Base-by-base conservation (phyloP, 64 coral and sea anemone genomes). In the Stylophora pistillata region DNA sequence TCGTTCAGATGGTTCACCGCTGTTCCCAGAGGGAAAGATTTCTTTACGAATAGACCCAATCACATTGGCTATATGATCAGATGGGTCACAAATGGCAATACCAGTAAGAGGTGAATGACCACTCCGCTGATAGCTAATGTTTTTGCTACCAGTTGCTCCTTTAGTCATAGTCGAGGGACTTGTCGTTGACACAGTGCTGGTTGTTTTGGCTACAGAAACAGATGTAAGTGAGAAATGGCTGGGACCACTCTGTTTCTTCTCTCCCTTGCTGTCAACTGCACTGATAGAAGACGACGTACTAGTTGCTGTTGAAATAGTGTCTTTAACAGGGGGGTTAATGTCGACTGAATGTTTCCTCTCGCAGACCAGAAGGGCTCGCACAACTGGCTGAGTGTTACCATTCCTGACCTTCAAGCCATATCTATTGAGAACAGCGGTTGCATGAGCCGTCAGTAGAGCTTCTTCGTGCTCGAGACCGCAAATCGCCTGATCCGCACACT, bases 341-440 rank as follows among this genome's bases (percentile, higher is more conserved):
- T n/a, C 10, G 65, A 34, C 16, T 73, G 60, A 34, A 28, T 52
- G 5, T 55, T 27, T 56, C 21, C 65, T n/a, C 15, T 78, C 90
- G 34, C 89, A 91, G 30, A 91, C 58, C 17, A 91, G 65, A 23
- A 91, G 58, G 9, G 47, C 65, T 34, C 73, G 70, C 3, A 80
- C 52, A 5, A 91, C 2, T 0, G 30, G 30, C n/a, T 66, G 76
- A 0, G 25, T 3, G 72, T 78, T 86, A 5, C 29, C 47, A 5
- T 76, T 58, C 26, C 4, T 69, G 34, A 53, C 25, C 27, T 54
- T 86, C 37, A 85, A 18, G 16, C 66, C 66, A 70, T 76, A 91
- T 11, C n/a, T 77, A 10, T 69, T 0, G 1, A 86, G 73, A 56
- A 85, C 58, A 3, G 20, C 30, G 27, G 37, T 70, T 23, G 90